Evolutionary conservation across 2,888 invertebrate species (phyloP), one percentile per base, ranked within the genome.

Genomic region (Phoronis australis): DNA sequence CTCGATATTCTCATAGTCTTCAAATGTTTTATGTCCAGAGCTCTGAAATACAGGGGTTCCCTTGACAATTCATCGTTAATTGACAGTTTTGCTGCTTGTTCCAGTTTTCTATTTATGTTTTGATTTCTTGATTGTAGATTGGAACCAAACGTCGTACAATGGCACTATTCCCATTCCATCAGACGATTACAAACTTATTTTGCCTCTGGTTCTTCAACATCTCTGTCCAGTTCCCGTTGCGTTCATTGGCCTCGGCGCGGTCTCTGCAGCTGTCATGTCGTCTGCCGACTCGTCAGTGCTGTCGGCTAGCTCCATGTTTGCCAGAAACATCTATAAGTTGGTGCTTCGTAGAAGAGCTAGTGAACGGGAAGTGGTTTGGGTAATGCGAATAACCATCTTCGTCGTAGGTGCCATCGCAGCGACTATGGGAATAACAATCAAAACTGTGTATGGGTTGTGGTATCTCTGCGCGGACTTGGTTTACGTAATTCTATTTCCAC

Each of bases 181-280:
- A 21, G 70, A 80, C n/a, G 80, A 95, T 80, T 40, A 54, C 25
- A 91, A 90, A 69, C 90, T 96, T 88, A 93, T 99, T 64, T 82
- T 99, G 61, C 97, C 97, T 42, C 85, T 99, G 84, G 96, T 97
- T 42, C 82, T 96, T 68, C 96, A 97, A 78, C 91, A 95, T 76
- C 82, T 99, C 47, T 97, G 97, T 6, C 97, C 97, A 0, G 86
- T 88, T 75, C 89, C 90, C 79, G 91, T 99, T 24, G 91, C 96
- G 2, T 97, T 99, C 82, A 90, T 99, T 73, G 97, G 96, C 5
- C 83, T 99, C 57, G 99, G 99, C 0, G 97, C 97, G 5, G 95
- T 99, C 5, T 96, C 96, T 0, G 99, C 97, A 1, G 97, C 97
- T 21, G 97, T 99, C 58, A 99, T 99, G 97, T 96, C 96, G 35